A percentile compares a stretch with the other conserved stretches of the same genome.
Evolutionary conservation across 2,888 invertebrate genomes (phyloP).

Genomic region (Euclidia mi): DNA sequence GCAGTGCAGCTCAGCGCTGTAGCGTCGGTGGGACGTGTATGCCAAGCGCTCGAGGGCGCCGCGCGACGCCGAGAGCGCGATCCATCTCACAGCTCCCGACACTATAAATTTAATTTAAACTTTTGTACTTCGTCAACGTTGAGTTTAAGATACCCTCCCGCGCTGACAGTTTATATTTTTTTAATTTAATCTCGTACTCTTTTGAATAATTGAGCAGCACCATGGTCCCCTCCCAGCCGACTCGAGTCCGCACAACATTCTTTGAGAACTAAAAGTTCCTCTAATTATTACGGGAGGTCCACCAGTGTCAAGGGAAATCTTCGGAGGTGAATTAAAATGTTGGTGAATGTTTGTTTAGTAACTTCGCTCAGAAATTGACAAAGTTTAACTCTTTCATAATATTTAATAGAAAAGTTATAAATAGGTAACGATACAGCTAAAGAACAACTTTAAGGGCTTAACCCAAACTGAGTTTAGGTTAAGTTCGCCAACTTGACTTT

Average conservation of each 20-base stretch:
- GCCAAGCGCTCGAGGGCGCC: slow-evolving; percentile 7
- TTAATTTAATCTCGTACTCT: slow-evolving; percentile 74
- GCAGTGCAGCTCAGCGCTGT: slow-evolving; percentile 25
- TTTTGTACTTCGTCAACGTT: slow-evolving; percentile 76
- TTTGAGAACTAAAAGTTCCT: slow-evolving; percentile 63
- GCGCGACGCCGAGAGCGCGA: slow-evolving; percentile 30
- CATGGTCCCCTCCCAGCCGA: slow-evolving; percentile 54
- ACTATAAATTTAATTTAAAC: slow-evolving; percentile 82
- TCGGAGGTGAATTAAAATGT: slow-evolving; percentile 56
- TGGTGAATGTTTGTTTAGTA: slow-evolving; percentile 51
- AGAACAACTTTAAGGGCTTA: slow-evolving; percentile 20
- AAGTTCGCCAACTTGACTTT: slow-evolving; percentile 29
- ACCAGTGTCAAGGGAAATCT: slow-evolving; percentile 80
- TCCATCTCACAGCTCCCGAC: slow-evolving; percentile 65
- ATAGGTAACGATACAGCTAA: slow-evolving; percentile 24
- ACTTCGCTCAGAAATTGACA: slow-evolving; percentile 42
- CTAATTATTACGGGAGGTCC: slow-evolving; percentile 67
- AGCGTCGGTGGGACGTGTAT: slow-evolving; percentile 9
- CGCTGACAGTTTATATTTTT: slow-evolving; percentile 69
- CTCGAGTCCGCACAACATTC: slow-evolving; percentile 55
- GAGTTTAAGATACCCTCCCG: slow-evolving; percentile 59
- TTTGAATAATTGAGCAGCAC: slow-evolving; percentile 57
- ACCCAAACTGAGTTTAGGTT: slow-evolving; percentile 20
- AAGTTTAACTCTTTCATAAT: slow-evolving; percentile 42
- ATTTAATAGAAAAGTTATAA: slow-evolving; percentile 40